phyloP scores from a whole-genome alignment of 1,140 invertebrate species.

The Dryas iulia region DNA sequence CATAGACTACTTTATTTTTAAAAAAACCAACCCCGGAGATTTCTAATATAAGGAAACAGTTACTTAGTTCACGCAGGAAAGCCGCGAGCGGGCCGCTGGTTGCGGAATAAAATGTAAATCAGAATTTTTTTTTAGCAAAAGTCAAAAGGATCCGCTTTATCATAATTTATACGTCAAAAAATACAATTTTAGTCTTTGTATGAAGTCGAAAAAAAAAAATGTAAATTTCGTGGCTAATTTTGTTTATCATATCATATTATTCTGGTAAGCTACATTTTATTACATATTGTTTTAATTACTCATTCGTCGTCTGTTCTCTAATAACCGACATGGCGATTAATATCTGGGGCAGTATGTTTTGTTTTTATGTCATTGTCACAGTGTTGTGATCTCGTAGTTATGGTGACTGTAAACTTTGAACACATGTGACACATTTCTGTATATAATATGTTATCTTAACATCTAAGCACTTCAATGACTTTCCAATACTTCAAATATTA shows the following conservation, averaged over 20 bases:
- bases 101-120: too few relatives aligned
- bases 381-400: constrained; percentile 29
- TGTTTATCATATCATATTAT: not conserved
- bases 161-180: not conserved
- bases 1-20: too few relatives aligned
- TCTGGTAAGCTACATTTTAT: not conserved
- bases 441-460: constrained; percentile 15
- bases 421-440: constrained; percentile 12
- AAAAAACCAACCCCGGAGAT: too few relatives aligned
- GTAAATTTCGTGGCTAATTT: not conserved
- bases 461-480: constrained; percentile 12
- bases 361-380: constrained; percentile 26
- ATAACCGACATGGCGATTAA: constrained; percentile 2
- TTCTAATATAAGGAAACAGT: too few relatives aligned
- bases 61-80: too few relatives aligned
- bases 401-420: constrained; percentile 27
- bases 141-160: not conserved
- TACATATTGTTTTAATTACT: not conserved
- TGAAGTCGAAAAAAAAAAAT: not conserved
- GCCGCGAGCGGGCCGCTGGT: too few relatives aligned
- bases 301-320: not conserved
- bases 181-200: not conserved
- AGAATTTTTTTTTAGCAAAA: too few relatives aligned
- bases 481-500: constrained; percentile 6
- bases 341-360: constrained; percentile 13